A percentile compares a stretch with the other conserved stretches of the same genome.
These are phyloP conservation scores for Penaeus vannamei DNA, from an alignment of 1,140 invertebrate genomes.

Conservation along the genomic window DNA sequence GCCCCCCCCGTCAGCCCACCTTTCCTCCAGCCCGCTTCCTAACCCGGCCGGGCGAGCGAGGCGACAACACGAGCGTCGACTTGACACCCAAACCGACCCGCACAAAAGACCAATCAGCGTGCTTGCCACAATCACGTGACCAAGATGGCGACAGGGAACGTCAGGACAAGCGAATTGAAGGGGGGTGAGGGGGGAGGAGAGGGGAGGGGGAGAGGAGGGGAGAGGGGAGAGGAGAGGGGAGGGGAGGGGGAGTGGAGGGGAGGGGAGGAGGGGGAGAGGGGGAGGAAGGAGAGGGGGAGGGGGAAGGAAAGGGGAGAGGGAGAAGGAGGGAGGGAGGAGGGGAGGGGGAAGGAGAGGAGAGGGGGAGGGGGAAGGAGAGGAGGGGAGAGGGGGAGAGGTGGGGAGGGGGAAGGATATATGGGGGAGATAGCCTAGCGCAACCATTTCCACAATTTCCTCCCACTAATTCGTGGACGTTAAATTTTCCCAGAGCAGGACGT, in stretches of 20 bases:
- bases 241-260: background rate
- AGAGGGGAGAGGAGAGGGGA: background rate
- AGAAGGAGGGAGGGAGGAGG: background rate
- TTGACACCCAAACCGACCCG: background rate
- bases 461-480: too few relatives aligned
- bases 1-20: too few relatives aligned
- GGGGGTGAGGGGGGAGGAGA: background rate
- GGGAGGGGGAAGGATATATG: background rate
- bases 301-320: too few relatives aligned
- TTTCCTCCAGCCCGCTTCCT: background rate
- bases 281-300: background rate
- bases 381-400: background rate
- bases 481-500: too few relatives aligned
- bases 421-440: background rate
- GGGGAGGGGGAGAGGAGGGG: background rate
- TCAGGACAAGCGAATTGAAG: background rate
- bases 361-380: background rate
- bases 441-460: too few relatives aligned
- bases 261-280: background rate
- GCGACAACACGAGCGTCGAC: too few relatives aligned
- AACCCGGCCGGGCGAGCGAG: background rate
- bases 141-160: slow-evolving; percentile 2
- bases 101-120: too few relatives aligned
- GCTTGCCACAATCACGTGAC: too few relatives aligned
- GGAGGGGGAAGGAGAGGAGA: background rate